Evolutionary conservation across 2,888 invertebrate species (phyloP), one percentile per base, ranked within the genome.

Genomic region (Stenurella melanura): DNA sequence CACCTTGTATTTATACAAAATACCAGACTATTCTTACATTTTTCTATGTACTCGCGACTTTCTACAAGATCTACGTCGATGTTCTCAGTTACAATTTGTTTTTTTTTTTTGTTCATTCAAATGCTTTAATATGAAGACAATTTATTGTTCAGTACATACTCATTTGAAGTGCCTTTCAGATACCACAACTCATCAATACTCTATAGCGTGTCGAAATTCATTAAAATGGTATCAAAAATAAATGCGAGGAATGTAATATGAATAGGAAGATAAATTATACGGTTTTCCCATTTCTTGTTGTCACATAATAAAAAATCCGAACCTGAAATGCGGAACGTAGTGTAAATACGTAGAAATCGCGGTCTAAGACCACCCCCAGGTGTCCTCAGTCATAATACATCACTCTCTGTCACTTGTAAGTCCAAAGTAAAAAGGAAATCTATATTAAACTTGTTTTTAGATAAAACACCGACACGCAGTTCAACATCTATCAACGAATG

Each of bases 381-480:
- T 83, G 82, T 85, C 83, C 83, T 86, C 83, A 81, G 85, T 86
- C 86, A 86, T 86, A 85, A 85, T 86, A 84, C 85, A 86, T 86
- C 86, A 86, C 84, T 82, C 80, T 77, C 83, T 83, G 86, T 86
- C 85, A 83, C 82, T 83, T 84, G 83, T 84, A 84, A 85, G 83
- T 83, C 83, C 78, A 64, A 70, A 68, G 71, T 73, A 73, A 78
- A 76, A 77, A 69, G 58, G 69, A 69, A 69, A 69, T 69, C 69
- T 57, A 69, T 69, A 69, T 69, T 69, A 69, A 69, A 69, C 69
- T 56, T 69, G 69, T 69, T 69, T 69, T 69, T 34, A 56, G 69
- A 57, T 57, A 56, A 57, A 69, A 58, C 50, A 66, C 38, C 12
- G 19, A 50, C 50, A 50, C 67, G 67, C n/a, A 54, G 57, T 57